Conservation (phyloP, 1,140 invertebrate genomes). For the Epicauta chinensis region DNA sequence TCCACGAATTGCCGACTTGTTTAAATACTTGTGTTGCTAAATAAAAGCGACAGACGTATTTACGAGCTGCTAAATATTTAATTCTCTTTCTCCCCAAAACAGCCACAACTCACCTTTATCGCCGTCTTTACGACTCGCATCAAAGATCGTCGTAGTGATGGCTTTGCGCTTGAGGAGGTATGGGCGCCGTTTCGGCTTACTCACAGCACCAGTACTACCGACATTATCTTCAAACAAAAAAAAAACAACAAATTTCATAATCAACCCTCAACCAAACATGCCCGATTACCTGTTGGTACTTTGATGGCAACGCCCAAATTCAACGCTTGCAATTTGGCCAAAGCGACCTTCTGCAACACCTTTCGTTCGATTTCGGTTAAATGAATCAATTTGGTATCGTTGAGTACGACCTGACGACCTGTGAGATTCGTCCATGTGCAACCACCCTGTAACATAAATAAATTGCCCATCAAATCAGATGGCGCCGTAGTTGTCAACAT, state of each 20-base stretch:
- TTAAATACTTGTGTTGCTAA: too few species aligned
- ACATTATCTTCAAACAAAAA: not conserved
- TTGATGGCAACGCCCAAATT: conserved; percentile 74
- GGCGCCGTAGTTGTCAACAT: too few species aligned
- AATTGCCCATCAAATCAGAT: too few species aligned
- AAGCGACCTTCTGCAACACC: conserved; percentile 73
- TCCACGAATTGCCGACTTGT: too few species aligned
- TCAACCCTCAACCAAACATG: not conserved
- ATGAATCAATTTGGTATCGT: conserved; percentile 61
- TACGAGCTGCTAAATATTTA: too few species aligned
- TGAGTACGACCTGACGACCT: conserved; percentile 67
- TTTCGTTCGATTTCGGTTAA: conserved; percentile 76
- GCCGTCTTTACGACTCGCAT: conserved; percentile 60
- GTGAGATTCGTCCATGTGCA: conserved; percentile 75
- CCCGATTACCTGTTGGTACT: conserved; percentile 50
- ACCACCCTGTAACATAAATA: conserved; percentile 59
- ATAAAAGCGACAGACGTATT: too few species aligned
- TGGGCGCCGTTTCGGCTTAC: conserved; percentile 66
- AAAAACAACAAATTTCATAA: not conserved
- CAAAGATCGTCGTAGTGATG: conserved; percentile 77
- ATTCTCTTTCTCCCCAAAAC: not conserved
- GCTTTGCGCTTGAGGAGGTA: conserved; percentile 77
- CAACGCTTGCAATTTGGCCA: conserved; percentile 80
- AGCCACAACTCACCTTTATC: conserved; percentile 54
- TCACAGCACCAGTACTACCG: conserved; percentile 40